These are phyloP conservation scores for Oithona nana DNA, from an alignment of 2,888 invertebrate species.

Conservation along the genomic window DNA sequence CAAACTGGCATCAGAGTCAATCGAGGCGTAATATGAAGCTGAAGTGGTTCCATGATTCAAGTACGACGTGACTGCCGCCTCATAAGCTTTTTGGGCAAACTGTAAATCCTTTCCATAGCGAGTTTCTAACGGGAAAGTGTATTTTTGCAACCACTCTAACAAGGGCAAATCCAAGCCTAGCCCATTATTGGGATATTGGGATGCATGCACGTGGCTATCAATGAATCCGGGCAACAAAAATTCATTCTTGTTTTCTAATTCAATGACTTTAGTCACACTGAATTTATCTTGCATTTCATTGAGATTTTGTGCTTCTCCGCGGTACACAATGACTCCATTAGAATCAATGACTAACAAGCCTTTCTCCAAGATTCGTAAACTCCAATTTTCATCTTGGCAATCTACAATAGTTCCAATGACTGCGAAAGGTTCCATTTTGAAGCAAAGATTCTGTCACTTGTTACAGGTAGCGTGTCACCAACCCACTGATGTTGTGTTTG, in stretches of 20 bases:
- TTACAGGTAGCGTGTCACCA: no score
- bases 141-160: slow-evolving; percentile 61
- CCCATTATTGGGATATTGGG: slow-evolving; percentile 69
- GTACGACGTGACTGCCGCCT: slow-evolving; percentile 55
- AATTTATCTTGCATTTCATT: background rate
- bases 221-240: slow-evolving; percentile 71
- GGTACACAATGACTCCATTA: background rate
- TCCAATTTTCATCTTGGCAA: background rate
- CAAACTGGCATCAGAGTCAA: slow-evolving; percentile 47
- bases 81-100: slow-evolving; percentile 50
- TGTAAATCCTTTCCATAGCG: slow-evolving; percentile 41
- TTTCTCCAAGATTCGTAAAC: background rate
- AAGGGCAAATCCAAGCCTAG: slow-evolving; percentile 57
- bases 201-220: slow-evolving; percentile 75
- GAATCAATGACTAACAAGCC: background rate
- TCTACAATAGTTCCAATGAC: slow-evolving; percentile 1
- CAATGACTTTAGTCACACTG: background rate
- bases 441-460: no score
- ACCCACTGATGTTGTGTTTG: no score
- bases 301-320: background rate
- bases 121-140: slow-evolving; percentile 66
- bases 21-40: slow-evolving; percentile 66
- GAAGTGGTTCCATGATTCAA: slow-evolving; percentile 65
- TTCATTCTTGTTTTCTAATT: slow-evolving; percentile 21
- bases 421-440: background rate